Conservation (phyloP, 1,140 invertebrate genomes). For the Acromyrmex heyeri region DNA sequence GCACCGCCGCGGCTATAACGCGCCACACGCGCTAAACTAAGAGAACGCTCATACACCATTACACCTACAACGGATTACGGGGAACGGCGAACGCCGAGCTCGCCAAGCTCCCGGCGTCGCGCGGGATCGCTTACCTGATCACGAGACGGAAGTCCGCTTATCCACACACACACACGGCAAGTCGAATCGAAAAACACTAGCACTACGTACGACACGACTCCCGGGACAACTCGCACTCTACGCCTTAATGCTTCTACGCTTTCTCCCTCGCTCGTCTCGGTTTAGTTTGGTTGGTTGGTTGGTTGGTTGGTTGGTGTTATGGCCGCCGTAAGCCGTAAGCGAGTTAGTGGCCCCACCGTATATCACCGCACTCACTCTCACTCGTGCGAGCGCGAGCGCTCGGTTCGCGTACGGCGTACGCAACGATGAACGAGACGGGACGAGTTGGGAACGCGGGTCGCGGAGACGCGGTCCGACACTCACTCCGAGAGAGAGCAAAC, state of each 20-base stretch:
- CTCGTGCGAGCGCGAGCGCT: constrained; percentile 76
- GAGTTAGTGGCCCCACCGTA: constrained; percentile 77
- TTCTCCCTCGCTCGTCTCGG: constrained; percentile 76
- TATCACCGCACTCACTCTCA: constrained; percentile 79
- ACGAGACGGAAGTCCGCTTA: constrained; percentile 77
- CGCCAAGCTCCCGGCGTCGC: constrained; percentile 53
- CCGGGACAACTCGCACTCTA: constrained; percentile 68
- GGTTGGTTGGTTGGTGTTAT: constrained; percentile 82
- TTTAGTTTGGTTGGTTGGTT: constrained; percentile 83
- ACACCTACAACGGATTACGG: not conserved
- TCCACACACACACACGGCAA: constrained; percentile 68
- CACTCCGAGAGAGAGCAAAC: constrained; percentile 18
- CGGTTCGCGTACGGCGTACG: constrained; percentile 75
- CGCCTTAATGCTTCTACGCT: constrained; percentile 73
- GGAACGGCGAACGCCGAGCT: not conserved
- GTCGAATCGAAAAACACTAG: constrained; percentile 80
- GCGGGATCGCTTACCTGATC: constrained; percentile 82
- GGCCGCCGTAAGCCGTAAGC: constrained; percentile 82
- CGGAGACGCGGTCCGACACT: constrained; percentile 70
- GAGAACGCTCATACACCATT: not conserved
- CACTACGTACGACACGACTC: constrained; percentile 70
- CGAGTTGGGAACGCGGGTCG: constrained; percentile 10
- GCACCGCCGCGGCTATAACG: constrained; percentile 50
- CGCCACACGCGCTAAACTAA: constrained; percentile 21
- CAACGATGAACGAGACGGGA: constrained; percentile 40